phyloP scores from a whole-genome alignment of 1,140 invertebrate species.

The Asbolus verrucosus region DNA sequence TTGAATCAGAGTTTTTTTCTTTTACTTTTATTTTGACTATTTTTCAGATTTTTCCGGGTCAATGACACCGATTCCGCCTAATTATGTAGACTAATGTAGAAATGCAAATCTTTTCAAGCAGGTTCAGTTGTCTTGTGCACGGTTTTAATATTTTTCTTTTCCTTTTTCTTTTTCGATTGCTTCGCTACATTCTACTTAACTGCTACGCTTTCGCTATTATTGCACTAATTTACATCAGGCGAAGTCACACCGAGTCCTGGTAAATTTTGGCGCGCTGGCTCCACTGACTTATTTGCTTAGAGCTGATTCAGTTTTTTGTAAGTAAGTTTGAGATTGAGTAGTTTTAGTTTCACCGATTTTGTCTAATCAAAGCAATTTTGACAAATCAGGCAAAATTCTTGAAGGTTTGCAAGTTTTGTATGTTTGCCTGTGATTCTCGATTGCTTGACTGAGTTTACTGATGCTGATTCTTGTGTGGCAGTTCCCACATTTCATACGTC shows the following conservation, averaged over 20 bases:
- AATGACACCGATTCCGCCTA: conserved; percentile 62
- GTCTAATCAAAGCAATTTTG: background rate
- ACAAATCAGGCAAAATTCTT: background rate
- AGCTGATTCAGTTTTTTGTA: conserved; percentile 51
- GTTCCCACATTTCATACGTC: conserved; percentile 62
- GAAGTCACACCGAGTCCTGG: conserved; percentile 61
- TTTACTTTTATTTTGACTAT: conserved; percentile 47
- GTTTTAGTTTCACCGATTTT: conserved; percentile 27
- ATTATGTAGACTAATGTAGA: conserved; percentile 54
- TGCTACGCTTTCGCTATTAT: conserved; percentile 58
- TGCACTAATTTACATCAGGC: conserved; percentile 54
- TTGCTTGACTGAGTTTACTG: conserved; percentile 1
- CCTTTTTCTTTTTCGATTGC: conserved; percentile 59
- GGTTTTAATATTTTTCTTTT: conserved; percentile 56
- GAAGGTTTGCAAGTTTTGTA: conserved; percentile 19
- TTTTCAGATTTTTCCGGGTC: conserved; percentile 65
- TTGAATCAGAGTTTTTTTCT: conserved; percentile 37
- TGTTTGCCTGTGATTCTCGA: conserved; percentile 9
- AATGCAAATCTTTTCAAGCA: conserved; percentile 49
- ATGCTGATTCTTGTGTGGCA: conserved; percentile 52
- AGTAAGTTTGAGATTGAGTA: conserved; percentile 48
- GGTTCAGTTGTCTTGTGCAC: conserved; percentile 61
- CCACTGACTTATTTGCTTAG: conserved; percentile 64
- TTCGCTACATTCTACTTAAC: conserved; percentile 56
- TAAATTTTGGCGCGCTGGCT: conserved; percentile 63